A percentile compares a stretch with the other conserved stretches of the same genome.
Conservation (phyloP, 2,113 vertebrate species). For the Paralichthys olivaceus region DNA sequence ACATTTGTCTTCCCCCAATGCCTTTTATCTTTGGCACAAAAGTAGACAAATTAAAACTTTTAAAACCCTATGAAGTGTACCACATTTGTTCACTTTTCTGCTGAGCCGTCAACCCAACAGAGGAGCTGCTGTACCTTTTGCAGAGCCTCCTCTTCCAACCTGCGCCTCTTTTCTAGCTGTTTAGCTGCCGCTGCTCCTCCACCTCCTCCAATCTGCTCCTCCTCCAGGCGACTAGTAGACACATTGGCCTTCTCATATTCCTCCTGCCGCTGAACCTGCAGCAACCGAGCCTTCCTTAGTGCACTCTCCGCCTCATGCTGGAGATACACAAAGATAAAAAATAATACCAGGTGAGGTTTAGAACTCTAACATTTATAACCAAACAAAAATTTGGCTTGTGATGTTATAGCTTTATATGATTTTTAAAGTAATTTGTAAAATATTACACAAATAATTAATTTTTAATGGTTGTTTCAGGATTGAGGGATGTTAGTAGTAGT, state of each 20-base stretch:
- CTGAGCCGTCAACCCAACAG: not conserved
- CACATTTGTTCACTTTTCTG: not conserved
- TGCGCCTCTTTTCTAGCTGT: conserved; percentile 91
- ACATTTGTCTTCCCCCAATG: not conserved
- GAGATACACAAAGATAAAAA: not conserved
- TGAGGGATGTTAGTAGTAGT: too few relatives aligned
- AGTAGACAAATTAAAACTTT: not conserved
- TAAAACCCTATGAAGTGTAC: not conserved
- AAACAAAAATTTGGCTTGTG: too few relatives aligned
- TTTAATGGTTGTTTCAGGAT: too few relatives aligned
- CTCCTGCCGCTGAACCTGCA: conserved; percentile 91
- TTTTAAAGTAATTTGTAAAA: too few relatives aligned
- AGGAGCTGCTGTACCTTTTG: conserved; percentile 86
- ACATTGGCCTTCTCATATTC: conserved; percentile 95
- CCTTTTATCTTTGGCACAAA: too few relatives aligned
- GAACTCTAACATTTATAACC: too few relatives aligned
- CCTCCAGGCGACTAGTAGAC: conserved; percentile 90
- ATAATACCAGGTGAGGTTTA: too few relatives aligned
- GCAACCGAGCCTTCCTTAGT: conserved; percentile 89
- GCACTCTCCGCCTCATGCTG: conserved; percentile 93
- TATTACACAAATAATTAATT: too few relatives aligned
- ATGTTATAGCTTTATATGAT: too few relatives aligned
- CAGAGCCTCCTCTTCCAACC: conserved; percentile 93
- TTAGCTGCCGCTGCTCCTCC: conserved; percentile 83
- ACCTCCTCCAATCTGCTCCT: conserved; percentile 85